A percentile compares a stretch with the other conserved stretches of the same genome.
These are phyloP conservation scores for Aeoliscus strigatus DNA, from an alignment of 2,797 vertebrate species.

Conservation along the genomic window DNA sequence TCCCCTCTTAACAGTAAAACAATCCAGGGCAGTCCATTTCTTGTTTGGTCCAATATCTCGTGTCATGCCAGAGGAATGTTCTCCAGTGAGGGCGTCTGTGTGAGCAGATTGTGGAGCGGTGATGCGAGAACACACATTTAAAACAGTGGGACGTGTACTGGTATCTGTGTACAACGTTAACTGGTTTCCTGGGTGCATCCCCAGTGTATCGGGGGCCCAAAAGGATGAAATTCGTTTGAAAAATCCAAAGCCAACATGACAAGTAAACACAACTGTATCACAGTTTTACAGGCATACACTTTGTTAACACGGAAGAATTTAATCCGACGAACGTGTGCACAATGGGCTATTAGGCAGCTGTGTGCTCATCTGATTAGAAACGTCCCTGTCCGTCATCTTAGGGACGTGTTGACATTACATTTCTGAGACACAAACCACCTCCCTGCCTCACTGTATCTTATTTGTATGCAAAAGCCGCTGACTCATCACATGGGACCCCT, in stretches of 20 bases:
- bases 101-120: constrained; percentile 11
- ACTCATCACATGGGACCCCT: constrained; percentile 31
- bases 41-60: constrained; percentile 43
- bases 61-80: constrained; percentile 56
- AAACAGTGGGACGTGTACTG: constrained; percentile 26
- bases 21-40: constrained; percentile 50
- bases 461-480: constrained; percentile 43
- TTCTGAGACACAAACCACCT: constrained; percentile 36
- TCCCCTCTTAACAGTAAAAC: constrained; percentile 46
- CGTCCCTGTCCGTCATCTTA: constrained; percentile 30
- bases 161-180: constrained; percentile 7
- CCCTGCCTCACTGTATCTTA: constrained; percentile 34
- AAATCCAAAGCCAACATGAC: too few relatives aligned
- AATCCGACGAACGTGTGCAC: not conserved
- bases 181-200: constrained; percentile 6
- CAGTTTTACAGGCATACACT: not conserved
- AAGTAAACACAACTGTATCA: not conserved
- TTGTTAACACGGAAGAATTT: not conserved
- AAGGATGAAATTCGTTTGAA: not conserved
- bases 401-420: constrained; percentile 34
- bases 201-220: constrained; percentile 12
- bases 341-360: constrained; percentile 6
- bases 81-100: constrained; percentile 10
- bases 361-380: constrained; percentile 26
- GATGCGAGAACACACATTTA: constrained; percentile 20